A percentile compares a stretch with the other conserved stretches of the same genome.
Evolutionary conservation across 2,113 vertebrate genomes (phyloP).

Genomic region (Eidolon helvum): DNA sequence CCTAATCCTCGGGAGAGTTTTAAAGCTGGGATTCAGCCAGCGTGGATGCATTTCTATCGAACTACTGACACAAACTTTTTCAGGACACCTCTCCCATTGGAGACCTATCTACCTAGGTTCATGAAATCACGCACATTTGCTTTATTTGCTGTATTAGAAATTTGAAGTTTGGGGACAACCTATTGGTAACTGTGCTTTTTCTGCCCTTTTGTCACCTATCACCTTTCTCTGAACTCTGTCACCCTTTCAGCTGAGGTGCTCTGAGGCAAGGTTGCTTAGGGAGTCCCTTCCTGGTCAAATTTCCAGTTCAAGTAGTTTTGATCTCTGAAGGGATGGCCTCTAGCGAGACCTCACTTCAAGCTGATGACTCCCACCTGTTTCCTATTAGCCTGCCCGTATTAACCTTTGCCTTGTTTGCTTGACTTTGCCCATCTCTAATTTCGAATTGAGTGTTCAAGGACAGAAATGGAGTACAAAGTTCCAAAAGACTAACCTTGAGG

Average conservation of each 20-base stretch:
- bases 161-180: neutral
- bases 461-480: neutral
- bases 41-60: neutral
- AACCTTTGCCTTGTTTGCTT: constrained; percentile 78
- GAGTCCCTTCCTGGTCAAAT: constrained; percentile 65
- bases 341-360: neutral
- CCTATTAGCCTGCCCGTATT: constrained; percentile 61
- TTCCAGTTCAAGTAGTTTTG: constrained; percentile 53
- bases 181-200: neutral
- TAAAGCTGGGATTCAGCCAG: neutral
- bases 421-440: constrained; percentile 72
- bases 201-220: neutral
- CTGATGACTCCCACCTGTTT: constrained; percentile 59
- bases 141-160: neutral
- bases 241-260: neutral
- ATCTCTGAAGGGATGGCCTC: constrained; percentile 52
- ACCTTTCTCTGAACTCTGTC: constrained; percentile 49
- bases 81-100: neutral
- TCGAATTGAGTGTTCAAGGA: constrained; percentile 38
- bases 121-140: neutral
- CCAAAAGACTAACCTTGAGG: neutral
- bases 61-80: neutral
- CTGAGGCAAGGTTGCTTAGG: neutral
- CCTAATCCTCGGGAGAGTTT: neutral
- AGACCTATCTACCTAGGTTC: neutral